These are phyloP conservation scores for Eueides isabella DNA, from an alignment of 1,140 invertebrate genomes.

Conservation along the genomic window DNA sequence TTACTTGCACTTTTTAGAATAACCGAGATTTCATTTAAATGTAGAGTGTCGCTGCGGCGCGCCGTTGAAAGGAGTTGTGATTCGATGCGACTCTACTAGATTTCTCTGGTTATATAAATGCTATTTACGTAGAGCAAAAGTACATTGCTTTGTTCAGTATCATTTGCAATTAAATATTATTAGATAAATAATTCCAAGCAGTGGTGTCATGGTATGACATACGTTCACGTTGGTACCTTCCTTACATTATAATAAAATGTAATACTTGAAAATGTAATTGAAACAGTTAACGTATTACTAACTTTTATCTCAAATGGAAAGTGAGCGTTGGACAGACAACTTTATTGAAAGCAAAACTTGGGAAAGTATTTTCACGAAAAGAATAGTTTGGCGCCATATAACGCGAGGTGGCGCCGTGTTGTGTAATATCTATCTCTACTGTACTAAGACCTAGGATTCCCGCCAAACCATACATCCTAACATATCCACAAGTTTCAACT, in stretches of 20 bases:
- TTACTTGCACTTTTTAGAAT: conserved; percentile 26
- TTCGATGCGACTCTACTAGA: conserved; percentile 30
- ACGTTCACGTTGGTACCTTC: background rate
- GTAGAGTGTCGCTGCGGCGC: conserved; percentile 26
- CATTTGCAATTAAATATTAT: background rate
- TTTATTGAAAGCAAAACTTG: conserved; percentile 37
- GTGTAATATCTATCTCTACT: conserved; percentile 40
- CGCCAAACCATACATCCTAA: conserved; percentile 42
- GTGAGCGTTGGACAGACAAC: conserved; percentile 15
- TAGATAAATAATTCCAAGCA: background rate
- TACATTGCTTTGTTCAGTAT: background rate
- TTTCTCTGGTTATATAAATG: conserved; percentile 31
- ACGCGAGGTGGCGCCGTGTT: conserved; percentile 58
- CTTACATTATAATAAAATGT: background rate
- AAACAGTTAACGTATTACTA: background rate
- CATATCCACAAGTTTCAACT: background rate
- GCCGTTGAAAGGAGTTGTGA: conserved; percentile 30
- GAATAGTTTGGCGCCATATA: conserved; percentile 47
- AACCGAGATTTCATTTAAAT: conserved; percentile 31
- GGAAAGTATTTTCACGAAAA: conserved; percentile 50
- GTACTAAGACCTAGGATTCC: conserved; percentile 39
- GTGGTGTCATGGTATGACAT: background rate
- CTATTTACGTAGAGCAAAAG: background rate
- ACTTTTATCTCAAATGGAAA: background rate
- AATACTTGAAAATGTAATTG: background rate